Percentiles rank a stretch among this genome's conserved stretches.
Conservation (phyloP, 2,888 invertebrate genomes). For the Augochlorella aurata region DNA sequence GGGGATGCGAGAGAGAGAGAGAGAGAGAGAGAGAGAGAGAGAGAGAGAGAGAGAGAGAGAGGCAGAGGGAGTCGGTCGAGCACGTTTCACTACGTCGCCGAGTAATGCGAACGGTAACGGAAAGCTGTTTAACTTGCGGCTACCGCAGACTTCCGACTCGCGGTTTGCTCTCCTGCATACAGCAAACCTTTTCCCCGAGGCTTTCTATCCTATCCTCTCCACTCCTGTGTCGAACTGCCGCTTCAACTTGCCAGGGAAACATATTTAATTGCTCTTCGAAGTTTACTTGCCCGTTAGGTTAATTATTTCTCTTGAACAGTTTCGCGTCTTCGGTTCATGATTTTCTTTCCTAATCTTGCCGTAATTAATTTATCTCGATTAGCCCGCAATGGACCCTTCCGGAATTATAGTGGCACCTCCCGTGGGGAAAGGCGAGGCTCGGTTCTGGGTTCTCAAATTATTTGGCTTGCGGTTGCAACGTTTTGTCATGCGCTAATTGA, state of each 20-base stretch:
- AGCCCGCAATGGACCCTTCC: no score
- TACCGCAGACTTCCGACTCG: conserved; percentile 55
- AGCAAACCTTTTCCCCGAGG: background rate
- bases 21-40: conserved; percentile 32
- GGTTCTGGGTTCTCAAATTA: no score
- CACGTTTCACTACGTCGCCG: conserved; percentile 52
- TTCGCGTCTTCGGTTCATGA: no score
- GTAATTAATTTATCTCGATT: no score
- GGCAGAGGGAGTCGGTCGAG: conserved; percentile 12
- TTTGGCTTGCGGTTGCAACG: no score
- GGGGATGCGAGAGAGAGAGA: conserved; percentile 20
- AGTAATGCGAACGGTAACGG: conserved; percentile 54
- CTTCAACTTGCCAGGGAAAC: conserved; percentile 5
- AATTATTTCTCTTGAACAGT: no score
- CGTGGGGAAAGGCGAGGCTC: no score
- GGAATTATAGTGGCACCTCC: no score
- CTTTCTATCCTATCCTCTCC: background rate
- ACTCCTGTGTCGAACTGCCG: conserved; percentile 4
- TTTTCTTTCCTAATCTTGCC: no score
- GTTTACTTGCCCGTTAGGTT: no score
- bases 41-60: conserved; percentile 26
- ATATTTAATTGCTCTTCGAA: background rate
- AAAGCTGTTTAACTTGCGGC: conserved; percentile 64
- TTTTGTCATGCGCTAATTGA: no score
- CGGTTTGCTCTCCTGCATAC: conserved; percentile 32